Conservation (phyloP, 2,113 vertebrate genomes). For the Oryzias celebensis region DNA sequence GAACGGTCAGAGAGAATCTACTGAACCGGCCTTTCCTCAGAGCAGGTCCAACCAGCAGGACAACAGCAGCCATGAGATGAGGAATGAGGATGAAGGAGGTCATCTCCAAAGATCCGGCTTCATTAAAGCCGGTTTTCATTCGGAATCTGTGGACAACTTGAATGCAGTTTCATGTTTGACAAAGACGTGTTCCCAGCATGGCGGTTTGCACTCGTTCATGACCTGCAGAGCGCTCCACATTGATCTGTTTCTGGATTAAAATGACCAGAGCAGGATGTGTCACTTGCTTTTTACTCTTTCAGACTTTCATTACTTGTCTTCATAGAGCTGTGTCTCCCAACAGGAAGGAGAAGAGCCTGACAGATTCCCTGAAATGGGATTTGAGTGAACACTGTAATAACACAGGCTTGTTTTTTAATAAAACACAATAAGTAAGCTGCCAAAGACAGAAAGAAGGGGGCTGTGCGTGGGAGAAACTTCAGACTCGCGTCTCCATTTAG, state of each 20-base stretch:
- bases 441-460: background rate
- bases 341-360: constrained; percentile 40
- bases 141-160: too few species aligned
- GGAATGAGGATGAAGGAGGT: too few species aligned
- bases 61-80: too few species aligned
- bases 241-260: background rate
- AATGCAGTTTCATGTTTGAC: too few species aligned
- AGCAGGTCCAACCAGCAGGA: too few species aligned
- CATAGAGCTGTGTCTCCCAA: constrained; percentile 3
- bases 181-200: too few species aligned
- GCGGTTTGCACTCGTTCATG: too few species aligned
- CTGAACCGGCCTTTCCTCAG: too few species aligned
- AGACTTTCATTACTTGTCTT: constrained; percentile 52
- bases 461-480: constrained; percentile 11
- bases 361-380: constrained; percentile 42
- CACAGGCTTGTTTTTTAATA: constrained; percentile 25
- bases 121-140: too few species aligned
- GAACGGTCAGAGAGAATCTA: too few species aligned
- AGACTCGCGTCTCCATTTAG: constrained; percentile 8
- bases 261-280: background rate
- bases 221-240: constrained; percentile 5
- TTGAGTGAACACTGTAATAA: constrained; percentile 39
- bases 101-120: too few species aligned
- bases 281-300: constrained; percentile 9
- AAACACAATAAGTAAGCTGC: constrained; percentile 29